A percentile compares a stretch with the other conserved stretches of the same genome.
phyloP scores from a whole-genome alignment of 2,113 vertebrate species.

The Trogon surrucura region DNA sequence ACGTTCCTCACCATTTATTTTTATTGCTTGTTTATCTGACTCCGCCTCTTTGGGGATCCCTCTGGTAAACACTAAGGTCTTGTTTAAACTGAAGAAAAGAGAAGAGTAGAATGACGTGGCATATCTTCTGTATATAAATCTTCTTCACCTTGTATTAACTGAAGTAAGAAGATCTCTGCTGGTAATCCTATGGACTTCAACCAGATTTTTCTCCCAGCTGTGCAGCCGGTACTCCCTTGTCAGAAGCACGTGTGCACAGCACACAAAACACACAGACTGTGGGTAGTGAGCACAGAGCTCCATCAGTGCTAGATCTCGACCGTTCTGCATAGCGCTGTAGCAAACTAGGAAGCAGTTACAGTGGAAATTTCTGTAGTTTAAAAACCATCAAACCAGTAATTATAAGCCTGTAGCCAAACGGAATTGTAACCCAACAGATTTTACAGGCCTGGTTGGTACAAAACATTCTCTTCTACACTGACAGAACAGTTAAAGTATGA shows the following conservation, averaged over 20 bases:
- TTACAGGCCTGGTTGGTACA: background rate
- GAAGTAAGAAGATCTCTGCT: background rate
- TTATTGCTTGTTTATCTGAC: background rate
- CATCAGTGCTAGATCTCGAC: no score
- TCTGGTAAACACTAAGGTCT: background rate
- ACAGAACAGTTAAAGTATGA: background rate
- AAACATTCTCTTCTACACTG: background rate
- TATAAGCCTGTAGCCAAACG: background rate
- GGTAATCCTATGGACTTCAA: background rate
- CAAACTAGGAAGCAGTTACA: background rate
- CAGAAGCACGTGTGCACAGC: accelerated
- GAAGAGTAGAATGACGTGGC: background rate
- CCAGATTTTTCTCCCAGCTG: background rate
- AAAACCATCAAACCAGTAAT: background rate
- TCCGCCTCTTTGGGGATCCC: background rate
- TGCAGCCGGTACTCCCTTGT: background rate
- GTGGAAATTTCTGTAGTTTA: background rate
- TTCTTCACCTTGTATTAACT: background rate
- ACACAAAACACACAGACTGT: background rate
- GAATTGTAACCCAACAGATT: background rate
- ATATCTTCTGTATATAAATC: background rate
- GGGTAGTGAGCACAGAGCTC: background rate
- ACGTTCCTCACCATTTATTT: background rate
- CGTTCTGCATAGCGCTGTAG: background rate
- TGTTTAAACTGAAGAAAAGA: background rate